Base-by-base conservation (phyloP, 2,888 invertebrate genomes). In the Euplagia quadripunctaria region DNA sequence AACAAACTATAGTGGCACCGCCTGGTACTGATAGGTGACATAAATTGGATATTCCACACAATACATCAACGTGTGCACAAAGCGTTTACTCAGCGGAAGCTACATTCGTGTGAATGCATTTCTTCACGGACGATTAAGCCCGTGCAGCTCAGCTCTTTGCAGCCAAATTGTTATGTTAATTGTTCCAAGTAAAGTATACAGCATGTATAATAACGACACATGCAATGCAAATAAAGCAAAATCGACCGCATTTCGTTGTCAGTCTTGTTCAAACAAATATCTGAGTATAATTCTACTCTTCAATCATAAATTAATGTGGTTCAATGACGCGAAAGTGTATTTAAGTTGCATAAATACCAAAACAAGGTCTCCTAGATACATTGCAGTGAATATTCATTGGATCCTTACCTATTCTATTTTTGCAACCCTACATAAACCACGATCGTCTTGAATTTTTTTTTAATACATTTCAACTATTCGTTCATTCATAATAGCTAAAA, bases 1-100 rank as follows among this genome's bases (percentile, higher is more conserved):
- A 83, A 14, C 4, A 81, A 76, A 74, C 79, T 79, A 81, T 79
- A 79, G 65, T 88, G 87, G 87, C 71, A 87, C 87, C 14, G 86
- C 81, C 82, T 86, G 87, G 88, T 74, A 87, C 87, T 79, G 78
- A 73, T 77, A 74, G 67, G 64, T 77, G 76, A 70, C 75, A 79
- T 78, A 76, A 76, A 82, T 75, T 68, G 78, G 73, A 80, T 81
- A 79, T 81, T 80, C 77, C 75, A 74, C 83, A 82, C 84, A 81
- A 65, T 80, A 76, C 74, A 81, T 82, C 83, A 82, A 84, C 74
- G 77, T 80, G 82, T 85, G 80, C 81, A 86, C 72, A 78, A 63
- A 75, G 78, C 70, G 74, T 31, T 49, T 12, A n/a, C 67, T 55
- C 46, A 41, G 20, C 41, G 73, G 64, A 41, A 58, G 46, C 58